Base-by-base conservation (phyloP, 2,888 invertebrate genomes). In the Anaspis maculata region DNA sequence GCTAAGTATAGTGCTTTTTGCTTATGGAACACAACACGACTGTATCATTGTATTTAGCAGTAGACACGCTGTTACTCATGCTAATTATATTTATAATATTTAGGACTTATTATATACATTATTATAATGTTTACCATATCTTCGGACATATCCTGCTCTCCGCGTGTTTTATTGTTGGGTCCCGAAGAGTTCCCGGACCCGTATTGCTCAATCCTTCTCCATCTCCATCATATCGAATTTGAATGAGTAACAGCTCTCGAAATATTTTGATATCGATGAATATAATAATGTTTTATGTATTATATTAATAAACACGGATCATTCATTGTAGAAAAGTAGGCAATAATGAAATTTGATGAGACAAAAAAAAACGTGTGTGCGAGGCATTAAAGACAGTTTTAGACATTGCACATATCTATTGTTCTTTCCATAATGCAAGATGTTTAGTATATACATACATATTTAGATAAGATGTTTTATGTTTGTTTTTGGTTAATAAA, bases 21-120 rank as follows among this genome's bases (percentile, higher is more conserved):
- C 63, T 64, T 62, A 57, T 54, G 54, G 51, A 59, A 59, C 64
- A 64, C 64, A 64, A 64, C 64, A 64, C 64, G 64, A 64, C 64
- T 64, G 54, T 59, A 50, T 49, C 53, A 54, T 52, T 54, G 54
- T 59, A 57, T 57, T n/a, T 57, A 55, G 57, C 46, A 45, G 53
- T 61, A 61, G 58, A 49, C 57, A 58, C 54, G 61, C 61, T 61
- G 57, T 62, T 61, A 60, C 59, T 60, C 57, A 52, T 46, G 16
- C 32, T 33, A 25, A 45, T 46, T 48, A 45, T 34, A 34, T 27
- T 27, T 9, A 19, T 19, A 19, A 5, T 6, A 19, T 19, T 19
- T 19, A 19, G 5, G 5, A 19, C 5, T 9, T 19, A 5, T 5
- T 19, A 19, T 19, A 19, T 9, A 6, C 5, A 19, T 19, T 19